Percentiles rank a stretch among this genome's conserved stretches.
Conservation (phyloP, 2,113 vertebrate genomes). For the Vidua macroura region DNA sequence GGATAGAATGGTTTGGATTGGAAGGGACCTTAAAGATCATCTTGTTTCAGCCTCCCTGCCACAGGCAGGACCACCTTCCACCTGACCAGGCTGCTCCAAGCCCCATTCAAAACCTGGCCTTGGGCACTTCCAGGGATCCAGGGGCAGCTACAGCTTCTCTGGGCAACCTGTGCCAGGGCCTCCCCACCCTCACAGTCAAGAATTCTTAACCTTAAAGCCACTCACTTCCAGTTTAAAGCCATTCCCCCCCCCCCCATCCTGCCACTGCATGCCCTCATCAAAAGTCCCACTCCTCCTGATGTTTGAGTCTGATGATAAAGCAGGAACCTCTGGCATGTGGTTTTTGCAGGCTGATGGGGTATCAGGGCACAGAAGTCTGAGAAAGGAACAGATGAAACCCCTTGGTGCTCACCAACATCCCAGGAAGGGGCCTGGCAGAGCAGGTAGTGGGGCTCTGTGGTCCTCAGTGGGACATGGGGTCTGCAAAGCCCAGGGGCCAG, state of each 20-base stretch:
- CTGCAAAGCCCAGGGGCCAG: background rate
- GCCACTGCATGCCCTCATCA: background rate
- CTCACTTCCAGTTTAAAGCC: background rate
- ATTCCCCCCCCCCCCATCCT: background rate
- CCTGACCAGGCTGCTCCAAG: background rate
- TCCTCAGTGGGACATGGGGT: background rate
- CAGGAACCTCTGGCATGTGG: accelerated
- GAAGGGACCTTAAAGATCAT: background rate
- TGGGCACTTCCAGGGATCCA: background rate
- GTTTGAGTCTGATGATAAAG: background rate
- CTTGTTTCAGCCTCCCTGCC: background rate
- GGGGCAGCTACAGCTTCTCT: background rate
- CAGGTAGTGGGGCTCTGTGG: background rate
- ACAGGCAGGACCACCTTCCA: background rate
- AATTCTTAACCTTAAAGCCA: background rate
- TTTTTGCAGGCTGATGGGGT: background rate
- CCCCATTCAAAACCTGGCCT: background rate
- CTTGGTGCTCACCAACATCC: background rate
- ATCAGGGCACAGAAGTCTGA: background rate
- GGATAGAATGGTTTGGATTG: background rate
- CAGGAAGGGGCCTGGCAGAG: background rate
- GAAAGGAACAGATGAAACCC: background rate
- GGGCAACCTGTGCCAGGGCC: background rate
- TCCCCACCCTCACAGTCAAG: accelerated
- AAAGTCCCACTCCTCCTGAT: background rate